Evolutionary conservation across 1,140 invertebrate species (phyloP), one percentile per base, ranked within the genome.

Genomic region (Caenorhabditis inopinata): DNA sequence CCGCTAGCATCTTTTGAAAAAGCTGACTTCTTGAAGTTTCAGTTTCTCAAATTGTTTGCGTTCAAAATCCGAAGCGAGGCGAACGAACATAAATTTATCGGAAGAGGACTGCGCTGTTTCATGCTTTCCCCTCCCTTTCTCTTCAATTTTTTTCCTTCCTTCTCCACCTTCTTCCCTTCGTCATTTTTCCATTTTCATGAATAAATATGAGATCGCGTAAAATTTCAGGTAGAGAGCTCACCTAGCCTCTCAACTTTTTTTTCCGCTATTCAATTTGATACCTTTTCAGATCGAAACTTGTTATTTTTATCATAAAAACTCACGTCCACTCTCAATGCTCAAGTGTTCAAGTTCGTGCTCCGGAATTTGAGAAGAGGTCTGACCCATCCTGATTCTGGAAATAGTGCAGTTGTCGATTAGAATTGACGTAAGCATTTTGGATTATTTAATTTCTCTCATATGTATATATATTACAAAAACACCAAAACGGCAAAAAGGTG

Each of bases 281-380:
- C 11, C 32, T 32, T 29, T 58, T 58, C 18, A 21, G 25, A 11
- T 18, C 2, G 16, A 58, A 16, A 32, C 16, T n/a, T 14, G 7
- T 23, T 12, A 46, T 42, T 11, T 18, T 35, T 21, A 53, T 18
- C 9, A 49, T 18, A 58, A 12, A 21, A 74, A 85, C 84, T 78
- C 76, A 85, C 84, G 53, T 81, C 84, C 84, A 73, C 83, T 85
- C 49, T 84, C 84, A 74, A 68, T 81, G 79, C 84, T 83, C 12
- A 85, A 79, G 42, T 75, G 46, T 29, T 85, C 82, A 25, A 85
- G 80, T 29, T 53, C 76, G 46, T 81, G 82, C 12, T 76, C 79
- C 21, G 84, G 83, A 47, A 84, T 82, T 75, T 80, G 42, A 74
- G 83, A 84, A 18, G 80, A 74, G n/a, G 62, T 45, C 47, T 79